phyloP scores from a whole-genome alignment of 2,888 invertebrate species.

The Lydus trimaculatus region DNA sequence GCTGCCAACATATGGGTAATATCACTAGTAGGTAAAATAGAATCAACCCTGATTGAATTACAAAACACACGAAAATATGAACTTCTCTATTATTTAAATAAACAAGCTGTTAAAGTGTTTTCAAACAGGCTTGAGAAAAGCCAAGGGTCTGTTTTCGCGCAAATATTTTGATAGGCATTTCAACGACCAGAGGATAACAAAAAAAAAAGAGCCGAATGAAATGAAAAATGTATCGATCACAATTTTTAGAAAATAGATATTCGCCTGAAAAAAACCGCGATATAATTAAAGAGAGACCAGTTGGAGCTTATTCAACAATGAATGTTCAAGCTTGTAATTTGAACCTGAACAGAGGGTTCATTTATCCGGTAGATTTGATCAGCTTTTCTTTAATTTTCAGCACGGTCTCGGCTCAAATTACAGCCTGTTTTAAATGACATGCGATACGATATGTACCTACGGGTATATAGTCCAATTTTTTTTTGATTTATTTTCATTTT shows the following conservation, averaged over 20 bases:
- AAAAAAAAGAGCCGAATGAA: neutral
- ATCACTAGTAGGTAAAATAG: constrained; percentile 48
- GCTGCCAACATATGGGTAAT: constrained; percentile 56
- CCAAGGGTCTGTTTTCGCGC: constrained; percentile 48
- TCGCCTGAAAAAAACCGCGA: constrained; percentile 37
- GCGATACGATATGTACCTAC: constrained; percentile 38
- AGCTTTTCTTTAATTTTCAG: constrained; percentile 59
- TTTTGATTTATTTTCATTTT: neutral
- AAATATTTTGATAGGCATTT: constrained; percentile 48
- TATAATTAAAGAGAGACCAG: constrained; percentile 48
- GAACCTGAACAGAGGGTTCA: constrained; percentile 46
- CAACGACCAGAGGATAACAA: neutral
- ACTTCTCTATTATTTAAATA: constrained; percentile 60
- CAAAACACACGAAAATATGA: constrained; percentile 56
- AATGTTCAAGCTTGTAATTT: constrained; percentile 47
- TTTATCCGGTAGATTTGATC: constrained; percentile 60
- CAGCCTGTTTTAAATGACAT: constrained; percentile 43
- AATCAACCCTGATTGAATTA: constrained; percentile 55
- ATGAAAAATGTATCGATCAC: neutral
- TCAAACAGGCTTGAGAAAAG: constrained; percentile 54
- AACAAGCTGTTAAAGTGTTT: constrained; percentile 60
- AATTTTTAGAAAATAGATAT: neutral
- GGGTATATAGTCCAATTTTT: neutral
- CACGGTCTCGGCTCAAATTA: constrained; percentile 49
- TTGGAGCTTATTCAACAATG: neutral